Evolutionary conservation across 2,113 vertebrate species (phyloP).

Genomic region (Ictalurus furcatus): DNA sequence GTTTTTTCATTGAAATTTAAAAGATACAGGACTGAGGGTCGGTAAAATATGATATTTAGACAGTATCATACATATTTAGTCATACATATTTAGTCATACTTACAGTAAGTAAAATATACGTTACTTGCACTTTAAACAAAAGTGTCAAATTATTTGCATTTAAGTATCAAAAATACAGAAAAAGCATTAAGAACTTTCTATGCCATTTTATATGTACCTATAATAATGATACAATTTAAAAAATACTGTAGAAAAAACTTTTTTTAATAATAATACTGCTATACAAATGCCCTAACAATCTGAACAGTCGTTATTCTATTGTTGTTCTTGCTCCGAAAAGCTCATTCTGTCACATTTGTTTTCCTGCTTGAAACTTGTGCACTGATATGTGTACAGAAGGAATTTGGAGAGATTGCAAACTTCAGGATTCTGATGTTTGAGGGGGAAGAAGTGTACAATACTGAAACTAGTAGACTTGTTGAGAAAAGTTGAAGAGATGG

Average conservation of each 20-base stretch:
- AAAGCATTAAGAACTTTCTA: not conserved
- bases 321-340: not conserved
- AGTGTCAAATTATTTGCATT: not conserved
- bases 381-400: not conserved
- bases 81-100: not conserved
- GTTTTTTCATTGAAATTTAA: not conserved
- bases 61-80: not conserved
- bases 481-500: not conserved
- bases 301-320: not conserved
- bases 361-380: not conserved
- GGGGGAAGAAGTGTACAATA: not conserved
- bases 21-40: not conserved
- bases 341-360: not conserved
- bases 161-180: not conserved
- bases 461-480: not conserved
- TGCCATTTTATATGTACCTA: not conserved
- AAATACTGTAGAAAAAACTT: not conserved
- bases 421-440: not conserved
- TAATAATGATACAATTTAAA: not conserved
- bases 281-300: not conserved
- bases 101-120: not conserved
- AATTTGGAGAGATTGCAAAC: not conserved
- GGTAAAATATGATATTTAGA: not conserved
- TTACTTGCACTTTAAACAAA: not conserved
- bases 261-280: not conserved